Evolutionary conservation across 2,797 vertebrate genomes (phyloP).

Genomic region (Danio tinwini): DNA sequence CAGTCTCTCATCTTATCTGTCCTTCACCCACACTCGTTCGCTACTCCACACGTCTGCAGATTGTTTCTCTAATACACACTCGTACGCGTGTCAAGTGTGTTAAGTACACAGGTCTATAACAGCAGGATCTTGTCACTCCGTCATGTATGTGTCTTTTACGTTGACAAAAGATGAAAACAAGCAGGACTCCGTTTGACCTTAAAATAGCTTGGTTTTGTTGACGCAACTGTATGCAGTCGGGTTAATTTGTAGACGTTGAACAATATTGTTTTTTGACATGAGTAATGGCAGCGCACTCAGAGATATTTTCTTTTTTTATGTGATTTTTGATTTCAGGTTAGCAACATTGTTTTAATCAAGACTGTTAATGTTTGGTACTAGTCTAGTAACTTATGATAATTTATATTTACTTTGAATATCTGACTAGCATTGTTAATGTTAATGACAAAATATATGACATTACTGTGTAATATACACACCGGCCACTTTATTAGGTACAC

Average conservation of each 20-base stretch:
- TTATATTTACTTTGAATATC: too few relatives aligned
- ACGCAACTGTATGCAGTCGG: background rate
- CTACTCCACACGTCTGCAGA: slow-evolving; percentile 42
- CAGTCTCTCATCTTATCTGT: slow-evolving; percentile 38
- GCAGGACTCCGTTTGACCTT: background rate
- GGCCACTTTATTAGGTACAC: too few relatives aligned
- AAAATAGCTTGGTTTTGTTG: background rate
- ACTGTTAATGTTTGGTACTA: background rate
- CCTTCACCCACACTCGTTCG: slow-evolving; percentile 45
- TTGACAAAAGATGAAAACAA: background rate
- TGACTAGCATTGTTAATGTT: too few relatives aligned
- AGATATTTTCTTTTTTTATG: background rate
- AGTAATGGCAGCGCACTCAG: background rate
- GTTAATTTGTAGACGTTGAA: background rate
- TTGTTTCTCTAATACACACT: slow-evolving; percentile 33
- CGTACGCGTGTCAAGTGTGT: slow-evolving; percentile 40
- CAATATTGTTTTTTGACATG: background rate
- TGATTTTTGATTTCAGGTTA: background rate
- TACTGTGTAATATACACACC: too few relatives aligned
- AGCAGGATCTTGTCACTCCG: slow-evolving; percentile 14
- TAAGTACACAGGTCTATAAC: slow-evolving; percentile 35
- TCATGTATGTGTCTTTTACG: background rate
- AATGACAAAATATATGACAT: too few relatives aligned
- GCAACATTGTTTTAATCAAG: background rate
- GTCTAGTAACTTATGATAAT: too few relatives aligned